Percentiles rank a stretch among this genome's conserved stretches.
phyloP scores from a whole-genome alignment of 2,888 invertebrate genomes.

The Diloba caeruleocephala region DNA sequence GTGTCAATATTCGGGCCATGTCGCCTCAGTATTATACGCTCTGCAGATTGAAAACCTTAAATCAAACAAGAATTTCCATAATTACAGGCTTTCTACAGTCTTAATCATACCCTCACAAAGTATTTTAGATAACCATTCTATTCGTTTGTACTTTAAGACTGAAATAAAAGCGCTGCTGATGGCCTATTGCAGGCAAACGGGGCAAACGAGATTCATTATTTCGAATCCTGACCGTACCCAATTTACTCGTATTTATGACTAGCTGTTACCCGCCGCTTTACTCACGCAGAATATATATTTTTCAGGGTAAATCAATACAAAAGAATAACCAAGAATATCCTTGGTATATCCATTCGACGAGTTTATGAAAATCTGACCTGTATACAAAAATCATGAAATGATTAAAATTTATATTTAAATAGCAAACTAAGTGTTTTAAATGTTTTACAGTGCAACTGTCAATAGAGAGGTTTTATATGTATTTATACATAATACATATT shows the following conservation, averaged over 20 bases:
- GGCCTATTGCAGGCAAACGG: slow-evolving; percentile 9
- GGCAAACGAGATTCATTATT: slow-evolving; percentile 23
- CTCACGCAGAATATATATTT: not conserved
- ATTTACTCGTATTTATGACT: slow-evolving; percentile 10
- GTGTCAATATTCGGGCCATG: slow-evolving; percentile 43
- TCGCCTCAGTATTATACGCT: slow-evolving; percentile 22
- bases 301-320: not conserved
- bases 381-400: no score
- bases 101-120: no score
- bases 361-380: no score
- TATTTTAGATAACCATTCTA: not conserved
- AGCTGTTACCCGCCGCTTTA: not conserved
- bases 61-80: slow-evolving; percentile 53
- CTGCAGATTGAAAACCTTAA: slow-evolving; percentile 35
- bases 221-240: slow-evolving; percentile 8
- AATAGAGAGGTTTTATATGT: no score
- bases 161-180: slow-evolving; percentile 29
- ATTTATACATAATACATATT: no score
- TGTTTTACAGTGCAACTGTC: no score
- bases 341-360: not conserved
- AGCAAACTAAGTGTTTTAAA: no score
- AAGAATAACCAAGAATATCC: no score
- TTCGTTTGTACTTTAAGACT: slow-evolving; percentile 14
- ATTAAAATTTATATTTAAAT: no score
- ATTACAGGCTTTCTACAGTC: slow-evolving; percentile 46